Evolutionary conservation across 2,113 vertebrate species (phyloP), one percentile per base, ranked within the genome.

Genomic region (Dipodomys stephensi): DNA sequence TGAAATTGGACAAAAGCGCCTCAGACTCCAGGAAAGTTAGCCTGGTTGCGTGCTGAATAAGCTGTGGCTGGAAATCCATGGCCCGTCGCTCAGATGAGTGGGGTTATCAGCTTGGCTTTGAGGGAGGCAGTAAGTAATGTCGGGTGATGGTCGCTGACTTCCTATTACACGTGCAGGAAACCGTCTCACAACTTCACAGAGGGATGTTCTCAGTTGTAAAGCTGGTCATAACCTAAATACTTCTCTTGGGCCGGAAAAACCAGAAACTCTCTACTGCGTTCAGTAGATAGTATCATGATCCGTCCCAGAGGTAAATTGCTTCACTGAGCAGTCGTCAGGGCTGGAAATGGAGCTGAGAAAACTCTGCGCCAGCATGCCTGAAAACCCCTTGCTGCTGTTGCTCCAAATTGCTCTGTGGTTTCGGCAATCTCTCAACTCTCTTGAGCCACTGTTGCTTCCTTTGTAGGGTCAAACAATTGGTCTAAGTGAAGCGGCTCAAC

Each of bases 241-340:
- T 92, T 78, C 7, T 95, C 57, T 79, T 74, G 39, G 71, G 82
- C 57, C 90, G 53, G 64, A 81, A 91, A 88, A 90, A 69, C 64
- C 78, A 94, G 64, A 86, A 69, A 28, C 11, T 10, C 18, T 64
- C 60, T 74, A 64, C 22, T 76, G 23, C 46, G 35, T 44, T 88
- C 4, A 60, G 49, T 49, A 92, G 71, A 93, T 27, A n/a, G 39
- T 49, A 82, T 35, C 67, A 57, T 16, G 35, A 35, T n/a, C 35
- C 5, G 32, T 25, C 44, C 44, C 44, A 16, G 65, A 32, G 64
- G 39, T 44, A 28, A 60, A 35, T 8, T 76, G 13, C 44, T 5
- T 86, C 49, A 22, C 67, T 62, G 77, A 30, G 28, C 32, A 30
- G 30, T 68, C 83, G 84, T 23, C 44, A 67, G 71, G 79, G 27